Percentiles rank a stretch among this genome's conserved stretches.
phyloP scores from a whole-genome alignment of 1,140 invertebrate species.

The Zophobas atratus region DNA sequence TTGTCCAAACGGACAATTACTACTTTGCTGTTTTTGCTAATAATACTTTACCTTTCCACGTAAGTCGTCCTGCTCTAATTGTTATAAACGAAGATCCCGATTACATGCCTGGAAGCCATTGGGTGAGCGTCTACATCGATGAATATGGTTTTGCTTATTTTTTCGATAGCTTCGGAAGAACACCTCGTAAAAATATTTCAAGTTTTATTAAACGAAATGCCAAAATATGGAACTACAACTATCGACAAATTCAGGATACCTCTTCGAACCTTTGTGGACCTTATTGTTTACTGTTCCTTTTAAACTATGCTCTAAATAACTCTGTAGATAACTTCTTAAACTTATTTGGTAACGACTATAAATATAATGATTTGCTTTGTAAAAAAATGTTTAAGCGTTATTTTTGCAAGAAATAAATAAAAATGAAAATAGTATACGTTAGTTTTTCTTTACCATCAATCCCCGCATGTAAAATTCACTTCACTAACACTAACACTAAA shows the following conservation, averaged over 20 bases:
- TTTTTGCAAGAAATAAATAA: conserved; percentile 12
- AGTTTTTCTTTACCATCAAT: not conserved
- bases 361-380: conserved; percentile 19
- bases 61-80: conserved; percentile 8
- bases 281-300: conserved; percentile 11
- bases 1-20: not conserved
- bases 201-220: conserved; percentile 7
- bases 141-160: not conserved
- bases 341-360: not conserved
- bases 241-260: not conserved
- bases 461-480: not conserved
- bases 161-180: not conserved
- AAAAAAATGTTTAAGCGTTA: not conserved
- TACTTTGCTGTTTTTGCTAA: conserved; percentile 2
- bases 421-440: too few species aligned
- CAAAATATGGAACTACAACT: conserved; percentile 4
- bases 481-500: not conserved
- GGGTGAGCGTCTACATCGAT: conserved; percentile 10
- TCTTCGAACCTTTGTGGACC: not conserved
- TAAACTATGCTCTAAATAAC: not conserved
- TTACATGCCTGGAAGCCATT: conserved; percentile 20
- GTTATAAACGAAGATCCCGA: conserved; percentile 8
- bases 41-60: conserved; percentile 1
- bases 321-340: conserved; percentile 5
- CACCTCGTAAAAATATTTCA: not conserved